Percentiles rank a stretch among this genome's conserved stretches.
Evolutionary conservation across 92 coral and sea anemone genomes (phyloP).

Genomic region (Zoanthus solanderi): DNA sequence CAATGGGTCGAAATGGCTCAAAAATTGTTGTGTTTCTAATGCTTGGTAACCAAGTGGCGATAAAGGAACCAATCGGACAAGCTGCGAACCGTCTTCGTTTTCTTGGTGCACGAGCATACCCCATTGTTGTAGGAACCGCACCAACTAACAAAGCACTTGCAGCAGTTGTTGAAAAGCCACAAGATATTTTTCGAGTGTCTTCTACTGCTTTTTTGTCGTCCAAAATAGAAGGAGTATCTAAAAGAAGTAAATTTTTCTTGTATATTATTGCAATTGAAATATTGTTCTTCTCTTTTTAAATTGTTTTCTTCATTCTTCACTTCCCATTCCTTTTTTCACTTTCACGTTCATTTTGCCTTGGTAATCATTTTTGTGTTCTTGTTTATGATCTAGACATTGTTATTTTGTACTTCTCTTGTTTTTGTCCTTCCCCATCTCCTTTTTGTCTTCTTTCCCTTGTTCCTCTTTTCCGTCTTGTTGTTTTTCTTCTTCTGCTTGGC

Average conservation of each 20-base stretch:
- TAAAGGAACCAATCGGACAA: conserved; percentile 41
- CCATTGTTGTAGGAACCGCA: conserved; percentile 40
- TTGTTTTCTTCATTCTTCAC: neutral
- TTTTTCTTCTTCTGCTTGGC: neutral
- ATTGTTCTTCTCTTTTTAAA: neutral
- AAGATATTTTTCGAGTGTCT: conserved; percentile 37
- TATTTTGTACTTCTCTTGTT: neutral
- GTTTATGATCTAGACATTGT: too few relatives aligned
- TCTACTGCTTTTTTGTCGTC: conserved; percentile 10
- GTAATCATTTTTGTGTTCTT: neutral
- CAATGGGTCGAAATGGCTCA: conserved; percentile 5
- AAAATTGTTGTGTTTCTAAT: conserved; percentile 31
- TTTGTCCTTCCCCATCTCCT: neutral
- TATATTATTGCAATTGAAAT: neutral
- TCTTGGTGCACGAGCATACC: conserved; percentile 52
- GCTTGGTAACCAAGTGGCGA: conserved; percentile 19
- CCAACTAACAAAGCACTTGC: conserved; percentile 24
- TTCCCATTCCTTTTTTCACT: neutral
- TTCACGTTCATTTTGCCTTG: neutral
- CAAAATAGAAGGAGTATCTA: conserved; percentile 1
- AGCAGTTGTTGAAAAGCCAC: conserved; percentile 13
- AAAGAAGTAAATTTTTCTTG: neutral
- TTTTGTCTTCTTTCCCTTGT: neutral
- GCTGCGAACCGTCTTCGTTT: conserved; percentile 57
- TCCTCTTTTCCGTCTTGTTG: neutral